Evolutionary conservation across 2,888 invertebrate species (phyloP).

Genomic region (Lithophane semibrunnea): DNA sequence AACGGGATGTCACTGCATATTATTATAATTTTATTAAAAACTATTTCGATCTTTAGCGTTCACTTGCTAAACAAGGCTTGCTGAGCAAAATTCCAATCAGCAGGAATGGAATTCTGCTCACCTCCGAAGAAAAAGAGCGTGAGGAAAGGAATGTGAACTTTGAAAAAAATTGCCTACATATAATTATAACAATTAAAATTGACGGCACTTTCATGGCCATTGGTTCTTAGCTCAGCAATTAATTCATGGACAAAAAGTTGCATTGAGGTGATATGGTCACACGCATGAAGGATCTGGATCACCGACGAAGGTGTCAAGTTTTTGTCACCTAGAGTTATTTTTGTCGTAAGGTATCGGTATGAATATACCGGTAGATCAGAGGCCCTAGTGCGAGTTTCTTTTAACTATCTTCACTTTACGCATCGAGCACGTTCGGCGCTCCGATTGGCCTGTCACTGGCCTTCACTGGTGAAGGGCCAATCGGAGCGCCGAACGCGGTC

Average conservation of each 20-base stretch:
- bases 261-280: slow-evolving; percentile 57
- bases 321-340: slow-evolving; percentile 48
- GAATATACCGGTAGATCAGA: too few species aligned
- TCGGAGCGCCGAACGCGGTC: too few species aligned
- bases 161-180: slow-evolving; percentile 42
- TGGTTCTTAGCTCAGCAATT: slow-evolving; percentile 52
- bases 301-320: slow-evolving; percentile 50
- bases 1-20: background rate
- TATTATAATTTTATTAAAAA: slow-evolving; percentile 20
- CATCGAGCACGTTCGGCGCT: too few species aligned
- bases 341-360: slow-evolving; percentile 9
- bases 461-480: too few species aligned
- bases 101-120: slow-evolving; percentile 48
- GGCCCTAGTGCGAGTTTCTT: too few species aligned
- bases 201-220: slow-evolving; percentile 49
- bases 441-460: too few species aligned
- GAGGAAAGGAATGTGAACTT: slow-evolving; percentile 48
- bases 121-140: slow-evolving; percentile 43
- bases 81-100: background rate
- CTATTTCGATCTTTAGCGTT: slow-evolving; percentile 4
- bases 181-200: slow-evolving; percentile 59
- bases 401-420: too few species aligned
- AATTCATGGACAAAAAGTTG: slow-evolving; percentile 54
- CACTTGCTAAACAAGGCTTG: slow-evolving; percentile 38
- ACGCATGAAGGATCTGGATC: slow-evolving; percentile 51